Evolutionary conservation across 2,888 invertebrate species (phyloP), one percentile per base, ranked within the genome.

Genomic region (Acronicta leporina): DNA sequence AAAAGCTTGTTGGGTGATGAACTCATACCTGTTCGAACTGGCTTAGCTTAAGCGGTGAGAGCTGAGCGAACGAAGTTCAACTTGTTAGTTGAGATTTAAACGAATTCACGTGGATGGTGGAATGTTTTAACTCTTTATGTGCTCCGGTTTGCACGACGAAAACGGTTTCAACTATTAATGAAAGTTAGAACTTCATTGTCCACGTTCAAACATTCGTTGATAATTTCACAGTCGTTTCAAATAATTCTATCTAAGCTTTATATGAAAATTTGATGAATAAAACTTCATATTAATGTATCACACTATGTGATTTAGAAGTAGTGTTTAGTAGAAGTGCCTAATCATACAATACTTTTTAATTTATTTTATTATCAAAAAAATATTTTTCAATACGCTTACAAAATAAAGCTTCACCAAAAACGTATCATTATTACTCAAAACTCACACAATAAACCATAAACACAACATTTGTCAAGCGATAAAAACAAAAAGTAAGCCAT

Each of bases 401-500:
- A 33, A 11, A 38, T 2, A 38, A n/a, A 7, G 8, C 7, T n/a
- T 54, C 44, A 66, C 33, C 13, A 38, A 41, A 67, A 68, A 41
- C 53, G 6, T 47, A 64, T 64, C 61, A 74, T 61, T 63, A 57
- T 70, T 61, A 64, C 55, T 74, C 53, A 49, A 52, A 78, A 73
- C 59, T 53, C 66, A 45, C 55, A 63, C 63, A 74, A 70, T 77
- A 77, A 69, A 75, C 48, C 59, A 64, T 73, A 64, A 75, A 54
- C 67, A 57, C 73, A 73, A 78, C 70, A 79, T 79, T 79, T 77
- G 71, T 77, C 80, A 71, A 75, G 71, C 69, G 69, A 73, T 75
- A 80, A 75, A 79, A 76, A 73, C 73, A 76, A 77, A 75, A 79
- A 77, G 71, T 70, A 76, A 74, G 65, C 68, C 74, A 69, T 77